These are phyloP conservation scores for Isotomurus palustris DNA, from an alignment of 2,888 invertebrate genomes.

Conservation along the genomic window DNA sequence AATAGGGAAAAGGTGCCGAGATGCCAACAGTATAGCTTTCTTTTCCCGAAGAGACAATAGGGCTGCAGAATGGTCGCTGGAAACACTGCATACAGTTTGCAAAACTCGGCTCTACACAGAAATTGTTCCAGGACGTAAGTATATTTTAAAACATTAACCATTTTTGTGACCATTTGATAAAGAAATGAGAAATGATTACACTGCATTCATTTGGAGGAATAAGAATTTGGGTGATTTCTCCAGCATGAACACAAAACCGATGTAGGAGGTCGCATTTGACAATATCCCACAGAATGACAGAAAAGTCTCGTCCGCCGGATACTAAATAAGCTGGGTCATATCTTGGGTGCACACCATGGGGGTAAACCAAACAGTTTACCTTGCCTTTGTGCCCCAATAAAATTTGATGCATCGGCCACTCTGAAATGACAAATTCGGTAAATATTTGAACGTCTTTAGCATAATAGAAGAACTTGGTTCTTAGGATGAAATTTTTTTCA, in stretches of 20 bases:
- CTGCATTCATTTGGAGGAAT: conserved; percentile 90
- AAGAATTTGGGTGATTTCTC: conserved; percentile 70
- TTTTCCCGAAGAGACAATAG: conserved; percentile 85
- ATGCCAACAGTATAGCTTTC: conserved; percentile 90
- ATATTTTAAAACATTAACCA: conserved; percentile 1
- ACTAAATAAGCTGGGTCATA: conserved; percentile 85
- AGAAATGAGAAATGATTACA: conserved; percentile 54
- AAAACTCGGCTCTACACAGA: conserved; percentile 75
- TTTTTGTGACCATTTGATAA: not conserved
- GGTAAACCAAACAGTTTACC: conserved; percentile 92
- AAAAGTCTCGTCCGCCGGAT: conserved; percentile 96
- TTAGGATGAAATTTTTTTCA: not conserved
- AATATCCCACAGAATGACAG: conserved; percentile 93
- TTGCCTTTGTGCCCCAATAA: conserved; percentile 84
- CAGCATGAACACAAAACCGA: conserved; percentile 84
- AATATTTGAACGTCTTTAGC: not conserved
- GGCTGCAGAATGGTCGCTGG: conserved; percentile 95
- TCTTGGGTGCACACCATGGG: conserved; percentile 81
- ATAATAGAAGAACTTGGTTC: not conserved
- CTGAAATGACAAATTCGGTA: conserved; percentile 52
- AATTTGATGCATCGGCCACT: conserved; percentile 85
- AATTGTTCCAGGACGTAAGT: not conserved
- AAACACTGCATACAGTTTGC: conserved; percentile 93
- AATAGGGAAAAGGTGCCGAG: conserved; percentile 91
- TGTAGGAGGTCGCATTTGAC: conserved; percentile 83